phyloP scores from a whole-genome alignment of 35 echinoderm and acorn worm genomes.

The Heliocidaris tuberculata region DNA sequence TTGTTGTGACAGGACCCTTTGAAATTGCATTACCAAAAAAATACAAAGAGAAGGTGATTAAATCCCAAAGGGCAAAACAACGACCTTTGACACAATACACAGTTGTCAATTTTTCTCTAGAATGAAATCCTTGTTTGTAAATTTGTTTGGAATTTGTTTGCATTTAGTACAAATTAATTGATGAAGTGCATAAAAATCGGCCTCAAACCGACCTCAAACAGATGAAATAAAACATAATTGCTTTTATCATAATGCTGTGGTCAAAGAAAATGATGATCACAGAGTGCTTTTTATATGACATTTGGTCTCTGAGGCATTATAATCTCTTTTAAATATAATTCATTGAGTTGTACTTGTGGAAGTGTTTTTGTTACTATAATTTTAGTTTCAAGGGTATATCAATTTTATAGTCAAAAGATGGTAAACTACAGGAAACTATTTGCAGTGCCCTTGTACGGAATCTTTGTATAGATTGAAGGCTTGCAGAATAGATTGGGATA shows the following conservation, averaged over 20 bases:
- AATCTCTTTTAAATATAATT: neutral
- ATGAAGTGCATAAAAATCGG: neutral
- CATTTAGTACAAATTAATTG: neutral
- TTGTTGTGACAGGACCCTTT: too few relatives aligned
- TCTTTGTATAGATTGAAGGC: neutral
- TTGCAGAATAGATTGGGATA: neutral
- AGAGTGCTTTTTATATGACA: neutral
- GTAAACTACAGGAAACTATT: neutral
- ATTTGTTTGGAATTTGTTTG: neutral
- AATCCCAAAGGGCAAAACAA: too few relatives aligned
- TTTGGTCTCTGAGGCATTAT: neutral
- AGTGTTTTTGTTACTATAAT: neutral
- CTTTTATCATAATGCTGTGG: neutral
- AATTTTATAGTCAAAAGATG: neutral
- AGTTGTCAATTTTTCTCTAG: neutral
- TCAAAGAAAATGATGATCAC: neutral
- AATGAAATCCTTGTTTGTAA: neutral
- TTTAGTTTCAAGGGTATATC: neutral
- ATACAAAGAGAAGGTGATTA: too few relatives aligned
- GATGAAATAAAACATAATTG: neutral
- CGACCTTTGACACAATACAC: neutral
- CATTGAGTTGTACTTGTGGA: neutral
- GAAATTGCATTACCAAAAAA: too few relatives aligned
- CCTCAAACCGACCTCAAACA: neutral
- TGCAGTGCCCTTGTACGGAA: neutral